Conservation (phyloP, 2,888 invertebrate genomes). For the Pimpla rufipes region DNA sequence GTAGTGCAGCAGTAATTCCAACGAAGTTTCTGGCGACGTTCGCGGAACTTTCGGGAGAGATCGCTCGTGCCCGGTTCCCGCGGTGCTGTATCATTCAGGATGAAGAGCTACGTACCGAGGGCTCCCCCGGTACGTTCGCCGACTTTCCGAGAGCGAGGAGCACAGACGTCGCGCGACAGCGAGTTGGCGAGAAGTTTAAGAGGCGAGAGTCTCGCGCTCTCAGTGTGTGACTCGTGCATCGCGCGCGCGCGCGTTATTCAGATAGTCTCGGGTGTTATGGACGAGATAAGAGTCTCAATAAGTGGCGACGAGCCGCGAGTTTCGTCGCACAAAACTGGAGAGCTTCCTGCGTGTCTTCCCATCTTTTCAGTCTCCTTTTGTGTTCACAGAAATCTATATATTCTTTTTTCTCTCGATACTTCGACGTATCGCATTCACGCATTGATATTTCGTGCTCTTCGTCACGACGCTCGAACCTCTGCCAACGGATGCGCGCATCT, state of each 20-base stretch:
- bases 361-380: constrained; percentile 2
- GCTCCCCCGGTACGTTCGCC: neutral
- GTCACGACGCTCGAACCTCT: neutral
- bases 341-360: neutral
- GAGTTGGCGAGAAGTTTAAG: constrained; percentile 31
- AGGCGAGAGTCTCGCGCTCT: constrained; percentile 10
- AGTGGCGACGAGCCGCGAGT: constrained; percentile 35
- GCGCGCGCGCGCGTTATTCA: constrained; percentile 43
- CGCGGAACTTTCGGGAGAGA: constrained; percentile 3
- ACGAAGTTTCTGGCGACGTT: constrained; percentile 8
- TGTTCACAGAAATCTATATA: constrained; percentile 26
- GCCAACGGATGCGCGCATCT: neutral
- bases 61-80: constrained; percentile 6
- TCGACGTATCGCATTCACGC: neutral
- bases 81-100: neutral
- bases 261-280: constrained; percentile 21
- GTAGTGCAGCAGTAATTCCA: neutral
- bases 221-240: neutral
- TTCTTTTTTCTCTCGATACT: neutral
- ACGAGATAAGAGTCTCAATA: constrained; percentile 48
- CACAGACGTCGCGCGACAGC: neutral
- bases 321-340: constrained; percentile 53
- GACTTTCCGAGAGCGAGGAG: neutral
- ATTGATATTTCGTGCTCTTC: neutral
- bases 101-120: neutral